These are phyloP conservation scores for Sapajus apella DNA, from an alignment of 2,113 vertebrate species.

Conservation along the genomic window DNA sequence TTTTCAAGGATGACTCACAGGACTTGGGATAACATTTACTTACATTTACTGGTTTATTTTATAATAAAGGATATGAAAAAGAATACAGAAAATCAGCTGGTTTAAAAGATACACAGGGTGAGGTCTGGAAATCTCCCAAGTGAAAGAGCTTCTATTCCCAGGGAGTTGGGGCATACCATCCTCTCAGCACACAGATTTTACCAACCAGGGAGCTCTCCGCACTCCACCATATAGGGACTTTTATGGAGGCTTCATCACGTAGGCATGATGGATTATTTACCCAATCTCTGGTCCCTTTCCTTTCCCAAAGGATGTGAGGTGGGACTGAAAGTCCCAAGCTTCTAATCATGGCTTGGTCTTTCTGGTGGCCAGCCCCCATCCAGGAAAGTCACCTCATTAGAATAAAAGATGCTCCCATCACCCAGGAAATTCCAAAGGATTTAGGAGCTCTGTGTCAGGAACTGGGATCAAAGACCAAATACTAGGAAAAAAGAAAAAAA, in stretches of 20 bases:
- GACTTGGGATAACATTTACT: background rate
- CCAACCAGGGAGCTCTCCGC: background rate
- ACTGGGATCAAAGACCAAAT: background rate
- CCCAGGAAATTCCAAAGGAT: background rate
- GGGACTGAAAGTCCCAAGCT: background rate
- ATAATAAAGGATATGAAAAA: background rate
- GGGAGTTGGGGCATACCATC: background rate
- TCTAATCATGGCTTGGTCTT: background rate
- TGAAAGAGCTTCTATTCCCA: background rate
- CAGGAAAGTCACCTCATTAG: background rate
- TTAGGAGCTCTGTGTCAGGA: background rate
- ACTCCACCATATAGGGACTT: background rate
- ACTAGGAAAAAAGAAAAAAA: no score
- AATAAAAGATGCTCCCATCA: background rate
- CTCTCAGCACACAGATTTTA: background rate
- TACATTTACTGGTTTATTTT: background rate
- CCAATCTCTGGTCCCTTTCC: background rate
- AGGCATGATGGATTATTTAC: background rate
- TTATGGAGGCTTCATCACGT: background rate
- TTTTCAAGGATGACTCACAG: background rate
- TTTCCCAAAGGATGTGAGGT: background rate
- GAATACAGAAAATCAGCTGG: background rate
- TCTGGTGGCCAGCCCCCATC: background rate
- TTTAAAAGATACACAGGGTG: background rate
- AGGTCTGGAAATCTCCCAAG: background rate